Base-by-base conservation (phyloP, 2,888 invertebrate species). In the Argyresthia albistria region DNA sequence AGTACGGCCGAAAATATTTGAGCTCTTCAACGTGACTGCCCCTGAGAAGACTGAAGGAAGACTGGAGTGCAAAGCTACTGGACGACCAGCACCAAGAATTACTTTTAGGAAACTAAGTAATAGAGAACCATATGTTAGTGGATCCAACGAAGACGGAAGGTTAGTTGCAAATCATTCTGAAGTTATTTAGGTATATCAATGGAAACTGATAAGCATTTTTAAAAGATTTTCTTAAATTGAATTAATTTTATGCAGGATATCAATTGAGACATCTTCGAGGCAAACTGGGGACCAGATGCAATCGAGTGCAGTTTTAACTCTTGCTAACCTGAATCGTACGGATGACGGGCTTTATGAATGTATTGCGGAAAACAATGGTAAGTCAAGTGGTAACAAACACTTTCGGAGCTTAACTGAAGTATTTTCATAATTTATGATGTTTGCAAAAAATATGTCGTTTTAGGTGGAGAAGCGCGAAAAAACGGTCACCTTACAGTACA, bases 291-390 rank as follows among this genome's bases (percentile, higher is more conserved):
- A 87, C 61, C 86, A 86, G 60, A 84, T 86, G 74, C 77, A 86
- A 58, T 76, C 84, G 1, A 87, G 89, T 51, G 95, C 92, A 35
- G 90, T 90, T 1, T 80, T 97, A 55, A 90, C 89, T 39, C 93
- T 97, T 61, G 72, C 88, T 0, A 89, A 90, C 51, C 67, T 93
- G 11, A 88, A 89, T 51, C 89, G 94, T 56, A 88, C 89, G 2
- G 95, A 97, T 73, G 97, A 97, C 73, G 97, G 97, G 0, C 87
- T 97, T 8, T 97, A 97, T 72, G 94, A 94, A 68, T 97, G 97
- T 70, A 89, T 94, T 50, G 96, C 96, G 6, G 89, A 90, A 64
- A 97, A 96, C 67, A 90, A 91, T 66, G 95, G 86, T 86, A 72
- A 56, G 35, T 45, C 25, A 14, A 25, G 6, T 25, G 25, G 6